phyloP scores from a whole-genome alignment of 2,797 vertebrate genomes.

The Epinephelus coioides region DNA sequence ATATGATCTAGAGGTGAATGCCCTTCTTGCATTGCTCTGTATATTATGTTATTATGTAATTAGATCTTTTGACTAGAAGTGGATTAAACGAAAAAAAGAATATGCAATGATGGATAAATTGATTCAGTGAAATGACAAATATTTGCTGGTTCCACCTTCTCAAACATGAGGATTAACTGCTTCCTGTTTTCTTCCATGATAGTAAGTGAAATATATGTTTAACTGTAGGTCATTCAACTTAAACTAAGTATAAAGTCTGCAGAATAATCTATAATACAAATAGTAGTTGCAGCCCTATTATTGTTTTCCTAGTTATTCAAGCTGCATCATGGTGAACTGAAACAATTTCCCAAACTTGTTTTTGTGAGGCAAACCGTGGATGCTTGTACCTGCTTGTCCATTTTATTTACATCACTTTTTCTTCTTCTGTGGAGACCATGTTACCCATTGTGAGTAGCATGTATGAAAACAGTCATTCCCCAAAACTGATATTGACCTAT shows the following conservation, averaged over 20 bases:
- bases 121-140: not conserved
- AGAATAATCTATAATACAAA: not conserved
- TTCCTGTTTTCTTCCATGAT: not conserved
- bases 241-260: not conserved
- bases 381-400: conserved; percentile 11
- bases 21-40: too few species aligned
- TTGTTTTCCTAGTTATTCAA: not conserved
- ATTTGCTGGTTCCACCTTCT: not conserved
- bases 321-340: not conserved
- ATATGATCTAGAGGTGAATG: too few species aligned
- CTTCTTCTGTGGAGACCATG: not conserved
- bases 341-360: conserved; percentile 1
- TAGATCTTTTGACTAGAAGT: too few species aligned
- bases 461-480: not conserved
- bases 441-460: not conserved
- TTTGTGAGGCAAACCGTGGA: conserved; percentile 1
- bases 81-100: not conserved
- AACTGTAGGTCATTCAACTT: not conserved
- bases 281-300: not conserved
- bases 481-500: not conserved
- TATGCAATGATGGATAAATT: not conserved
- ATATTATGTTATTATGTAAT: too few species aligned
- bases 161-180: not conserved
- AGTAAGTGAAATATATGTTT: not conserved
- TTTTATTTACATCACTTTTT: conserved; percentile 2